These are phyloP conservation scores for Elymnias hypermnestra DNA, from an alignment of 1,140 invertebrate genomes.

Conservation along the genomic window DNA sequence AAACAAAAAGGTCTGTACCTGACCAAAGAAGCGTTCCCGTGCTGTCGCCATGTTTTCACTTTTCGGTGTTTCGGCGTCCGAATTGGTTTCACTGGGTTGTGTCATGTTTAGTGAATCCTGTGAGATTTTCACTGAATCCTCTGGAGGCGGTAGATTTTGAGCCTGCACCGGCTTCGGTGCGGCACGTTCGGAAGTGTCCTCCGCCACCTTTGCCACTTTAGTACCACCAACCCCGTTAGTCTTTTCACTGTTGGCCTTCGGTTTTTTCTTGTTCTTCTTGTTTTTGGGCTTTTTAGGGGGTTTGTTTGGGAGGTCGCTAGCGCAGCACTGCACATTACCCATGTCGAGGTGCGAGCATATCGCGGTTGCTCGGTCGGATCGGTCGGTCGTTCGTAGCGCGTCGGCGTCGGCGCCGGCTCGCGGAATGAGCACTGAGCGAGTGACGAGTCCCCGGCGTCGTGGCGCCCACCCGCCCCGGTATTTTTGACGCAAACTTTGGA, in stretches of 20 bases:
- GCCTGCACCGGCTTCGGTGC: constrained; percentile 38
- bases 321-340: constrained; percentile 75
- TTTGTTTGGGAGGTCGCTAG: constrained; percentile 61
- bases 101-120: constrained; percentile 24
- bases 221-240: constrained; percentile 49
- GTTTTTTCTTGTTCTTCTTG: constrained; percentile 46
- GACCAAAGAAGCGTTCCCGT: constrained; percentile 63
- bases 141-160: constrained; percentile 28
- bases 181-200: constrained; percentile 41
- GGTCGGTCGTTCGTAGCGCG: constrained; percentile 71
- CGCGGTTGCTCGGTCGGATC: constrained; percentile 57
- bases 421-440: constrained; percentile 66
- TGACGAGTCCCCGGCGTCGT: constrained; percentile 46
- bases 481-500: constrained; percentile 61
- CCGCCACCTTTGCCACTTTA: constrained; percentile 45
- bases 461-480: constrained; percentile 57
- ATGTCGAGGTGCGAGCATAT: constrained; percentile 69
- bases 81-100: constrained; percentile 19
- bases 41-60: constrained; percentile 57
- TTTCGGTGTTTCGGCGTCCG: constrained; percentile 33
- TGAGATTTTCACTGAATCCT: constrained; percentile 14
- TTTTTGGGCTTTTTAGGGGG: constrained; percentile 49
- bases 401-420: constrained; percentile 69
- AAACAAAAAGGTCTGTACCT: too few species aligned
- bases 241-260: constrained; percentile 41